Evolutionary conservation across 2,888 invertebrate genomes (phyloP).

Genomic region (Tachina grossa): DNA sequence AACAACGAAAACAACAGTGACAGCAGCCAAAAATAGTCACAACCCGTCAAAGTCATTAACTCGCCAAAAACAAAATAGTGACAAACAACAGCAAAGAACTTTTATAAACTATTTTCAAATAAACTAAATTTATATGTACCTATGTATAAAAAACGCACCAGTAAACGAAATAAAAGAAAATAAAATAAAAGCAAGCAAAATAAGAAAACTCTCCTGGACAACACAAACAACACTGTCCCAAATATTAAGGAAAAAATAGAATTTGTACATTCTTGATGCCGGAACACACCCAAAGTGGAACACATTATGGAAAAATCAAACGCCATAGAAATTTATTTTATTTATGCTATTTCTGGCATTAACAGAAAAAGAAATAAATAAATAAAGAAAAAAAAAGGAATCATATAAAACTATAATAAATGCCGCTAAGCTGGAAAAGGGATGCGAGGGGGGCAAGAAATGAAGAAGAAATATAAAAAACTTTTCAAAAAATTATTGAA

Average conservation of each 20-base stretch:
- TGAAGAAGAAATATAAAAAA: conserved; percentile 73
- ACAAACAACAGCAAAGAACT: conserved; percentile 61
- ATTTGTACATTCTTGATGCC: conserved; percentile 41
- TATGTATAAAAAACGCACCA: conserved; percentile 51
- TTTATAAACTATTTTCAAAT: conserved; percentile 46
- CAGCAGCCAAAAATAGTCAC: conserved; percentile 15
- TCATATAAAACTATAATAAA: conserved; percentile 53
- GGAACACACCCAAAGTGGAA: conserved; percentile 44
- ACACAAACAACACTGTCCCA: conserved; percentile 79
- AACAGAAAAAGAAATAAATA: conserved; percentile 31
- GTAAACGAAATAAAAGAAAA: conserved; percentile 51
- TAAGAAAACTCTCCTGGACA: conserved; percentile 76
- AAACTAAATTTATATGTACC: conserved; percentile 55
- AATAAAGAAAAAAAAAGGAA: conserved; percentile 8
- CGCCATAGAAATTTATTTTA: conserved; percentile 64
- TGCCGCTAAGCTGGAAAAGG: neutral
- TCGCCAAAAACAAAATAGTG: conserved; percentile 62
- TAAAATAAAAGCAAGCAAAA: conserved; percentile 24
- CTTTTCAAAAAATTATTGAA: conserved; percentile 82
- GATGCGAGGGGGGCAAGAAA: conserved; percentile 31
- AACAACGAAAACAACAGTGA: conserved; percentile 6
- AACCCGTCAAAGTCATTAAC: conserved; percentile 47
- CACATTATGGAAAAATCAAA: conserved; percentile 62
- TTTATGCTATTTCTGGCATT: conserved; percentile 28
- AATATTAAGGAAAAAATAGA: conserved; percentile 75